Conservation (phyloP, 2,888 invertebrate genomes). For the Malthinus flaveolus region DNA sequence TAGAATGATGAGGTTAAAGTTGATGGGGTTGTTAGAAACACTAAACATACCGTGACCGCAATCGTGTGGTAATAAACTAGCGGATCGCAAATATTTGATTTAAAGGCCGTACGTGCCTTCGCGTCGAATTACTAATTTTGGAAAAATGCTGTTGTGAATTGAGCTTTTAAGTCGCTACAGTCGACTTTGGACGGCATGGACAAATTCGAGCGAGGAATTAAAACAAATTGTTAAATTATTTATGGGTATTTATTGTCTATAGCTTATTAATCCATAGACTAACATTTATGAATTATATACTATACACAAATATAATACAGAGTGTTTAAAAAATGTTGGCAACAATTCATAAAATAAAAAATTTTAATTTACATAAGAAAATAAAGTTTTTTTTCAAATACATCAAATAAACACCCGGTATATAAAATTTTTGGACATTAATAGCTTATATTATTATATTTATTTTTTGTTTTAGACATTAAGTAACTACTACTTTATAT, state of each 20-base stretch:
- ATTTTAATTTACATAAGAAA: neutral
- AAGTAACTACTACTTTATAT: slow-evolving; percentile 18
- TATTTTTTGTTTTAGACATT: slow-evolving; percentile 10
- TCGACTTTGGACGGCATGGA: no score
- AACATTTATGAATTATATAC: slow-evolving; percentile 13
- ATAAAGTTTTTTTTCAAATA: slow-evolving; percentile 3
- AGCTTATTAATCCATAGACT: slow-evolving; percentile 24
- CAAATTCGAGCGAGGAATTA: no score
- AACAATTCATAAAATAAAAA: slow-evolving; percentile 1
- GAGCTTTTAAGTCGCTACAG: no score
- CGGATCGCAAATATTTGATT: no score
- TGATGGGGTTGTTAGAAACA: no score
- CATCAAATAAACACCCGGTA: slow-evolving; percentile 3
- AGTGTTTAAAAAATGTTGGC: neutral
- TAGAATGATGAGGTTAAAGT: no score
- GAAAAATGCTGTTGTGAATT: no score
- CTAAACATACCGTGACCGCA: no score
- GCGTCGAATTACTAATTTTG: no score
- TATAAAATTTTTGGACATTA: slow-evolving; percentile 25
- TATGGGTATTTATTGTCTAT: slow-evolving; percentile 25
- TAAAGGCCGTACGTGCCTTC: no score
- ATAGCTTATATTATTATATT: slow-evolving; percentile 18
- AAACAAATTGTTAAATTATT: neutral
- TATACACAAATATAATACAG: neutral
- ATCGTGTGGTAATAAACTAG: no score